A percentile compares a stretch with the other conserved stretches of the same genome.
Evolutionary conservation across 2,888 invertebrate species (phyloP).

Genomic region (Frankliniella intonsa): DNA sequence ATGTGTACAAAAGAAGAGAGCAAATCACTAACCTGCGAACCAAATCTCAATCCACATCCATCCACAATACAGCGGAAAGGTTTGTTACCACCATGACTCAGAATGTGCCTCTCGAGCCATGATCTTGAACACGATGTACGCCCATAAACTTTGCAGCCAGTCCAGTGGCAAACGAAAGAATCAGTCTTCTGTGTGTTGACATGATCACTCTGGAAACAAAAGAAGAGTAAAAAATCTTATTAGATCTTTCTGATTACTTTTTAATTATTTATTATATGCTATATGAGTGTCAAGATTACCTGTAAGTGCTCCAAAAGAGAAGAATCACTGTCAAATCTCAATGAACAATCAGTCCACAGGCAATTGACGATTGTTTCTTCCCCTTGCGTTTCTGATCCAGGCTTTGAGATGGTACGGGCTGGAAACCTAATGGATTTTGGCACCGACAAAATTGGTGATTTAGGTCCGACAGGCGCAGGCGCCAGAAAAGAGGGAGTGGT

Average conservation of each 20-base stretch:
- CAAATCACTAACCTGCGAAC: constrained; percentile 68
- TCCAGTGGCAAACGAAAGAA: constrained; percentile 88
- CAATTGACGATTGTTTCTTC: constrained; percentile 53
- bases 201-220: constrained; percentile 61
- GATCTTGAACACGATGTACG: constrained; percentile 86
- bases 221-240: constrained; percentile 30
- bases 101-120: constrained; percentile 89
- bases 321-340: constrained; percentile 70
- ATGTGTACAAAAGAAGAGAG: constrained; percentile 31
- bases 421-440: constrained; percentile 80
- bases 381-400: constrained; percentile 37
- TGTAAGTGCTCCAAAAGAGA: constrained; percentile 84
- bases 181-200: constrained; percentile 80
- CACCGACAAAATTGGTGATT: constrained; percentile 72
- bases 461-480: constrained; percentile 40
- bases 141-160: constrained; percentile 90
- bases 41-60: constrained; percentile 75
- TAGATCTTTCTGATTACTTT: not conserved
- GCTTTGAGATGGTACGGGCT: constrained; percentile 43
- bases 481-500: not conserved
- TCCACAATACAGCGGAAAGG: constrained; percentile 94
- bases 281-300: constrained; percentile 47
- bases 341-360: constrained; percentile 77
- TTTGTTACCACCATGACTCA: constrained; percentile 84
- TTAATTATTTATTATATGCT: not conserved